Evolutionary conservation across 2,113 vertebrate genomes (phyloP), one percentile per base, ranked within the genome.

Genomic region (Desmodus rotundus): DNA sequence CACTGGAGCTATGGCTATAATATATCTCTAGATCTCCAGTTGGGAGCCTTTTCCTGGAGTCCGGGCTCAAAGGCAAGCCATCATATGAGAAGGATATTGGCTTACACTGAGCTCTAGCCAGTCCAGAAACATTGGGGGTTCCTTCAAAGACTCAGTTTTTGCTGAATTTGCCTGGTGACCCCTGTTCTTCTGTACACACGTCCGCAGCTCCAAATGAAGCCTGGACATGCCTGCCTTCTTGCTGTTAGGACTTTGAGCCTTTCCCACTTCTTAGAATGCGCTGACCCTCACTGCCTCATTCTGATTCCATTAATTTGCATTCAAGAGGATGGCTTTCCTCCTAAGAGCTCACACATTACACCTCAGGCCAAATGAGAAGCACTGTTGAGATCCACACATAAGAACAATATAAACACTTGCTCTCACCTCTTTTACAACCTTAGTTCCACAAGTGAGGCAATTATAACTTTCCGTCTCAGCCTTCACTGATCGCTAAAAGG

Each of bases 1-100:
- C 4, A 12, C 13, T 0, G 8, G 5, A 63, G 38, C n/a, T 50
- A 0, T 0, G 1, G 28, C 45, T 61, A 33, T 15, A 38, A 3
- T 33, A 11, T 5, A 31, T 38, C 20, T 67, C 41, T 73, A 78
- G 38, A 45, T 22, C 63, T 10, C 36, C n/a, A 24, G n/a, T 47
- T 38, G n/a, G 78, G 41, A 58, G 54, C 16, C 58, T n/a, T 70
- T 58, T 26, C n/a, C 28, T 74, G 33, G 10, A 52, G 16, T 65
- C 19, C 19, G 70, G 11, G 31, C 7, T 76, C 16, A 63, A 76
- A 94, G 73, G 11, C n/a, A 85, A 82, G 4, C 9, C 41, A 2
- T 56, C 9, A 0, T 19, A n/a, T 8, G 5, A 58, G 58, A 50
- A 85, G 61, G 22, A 14, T 4, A n/a, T 4, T 70, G n/a, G 50